These are phyloP conservation scores for Perizoma affinitatum DNA, from an alignment of 2,888 invertebrate genomes.

Conservation along the genomic window DNA sequence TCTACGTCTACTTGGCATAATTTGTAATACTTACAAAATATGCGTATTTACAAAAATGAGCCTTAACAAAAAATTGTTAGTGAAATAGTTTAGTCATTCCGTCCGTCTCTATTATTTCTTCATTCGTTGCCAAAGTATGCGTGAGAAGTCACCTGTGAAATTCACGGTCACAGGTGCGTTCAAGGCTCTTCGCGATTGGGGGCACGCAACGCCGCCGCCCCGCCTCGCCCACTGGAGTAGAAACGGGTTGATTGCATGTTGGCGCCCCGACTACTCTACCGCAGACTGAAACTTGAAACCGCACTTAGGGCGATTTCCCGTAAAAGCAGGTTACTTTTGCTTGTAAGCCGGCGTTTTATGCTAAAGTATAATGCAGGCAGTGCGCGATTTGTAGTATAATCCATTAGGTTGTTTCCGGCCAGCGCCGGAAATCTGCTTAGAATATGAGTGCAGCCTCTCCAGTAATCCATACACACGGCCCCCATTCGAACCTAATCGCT, in stretches of 20 bases:
- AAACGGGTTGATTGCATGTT: slow-evolving; percentile 58
- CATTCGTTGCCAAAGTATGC: background rate
- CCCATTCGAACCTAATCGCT: slow-evolving; percentile 47
- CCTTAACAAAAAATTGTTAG: too few species aligned
- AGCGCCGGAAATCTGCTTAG: slow-evolving; percentile 2
- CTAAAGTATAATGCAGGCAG: background rate
- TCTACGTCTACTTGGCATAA: too few species aligned
- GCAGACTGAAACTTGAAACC: slow-evolving; percentile 69
- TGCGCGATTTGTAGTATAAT: too few species aligned
- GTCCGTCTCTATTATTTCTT: background rate
- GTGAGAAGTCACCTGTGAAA: slow-evolving; percentile 14
- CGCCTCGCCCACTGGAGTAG: slow-evolving; percentile 49
- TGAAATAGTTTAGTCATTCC: too few species aligned
- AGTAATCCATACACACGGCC: slow-evolving; percentile 48
- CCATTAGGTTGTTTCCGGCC: too few species aligned
- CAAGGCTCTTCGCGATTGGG: slow-evolving; percentile 5
- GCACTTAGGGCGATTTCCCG: slow-evolving; percentile 32
- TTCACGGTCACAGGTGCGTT: slow-evolving; percentile 10
- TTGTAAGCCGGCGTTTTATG: background rate
- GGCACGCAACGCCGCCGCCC: slow-evolving; percentile 28
- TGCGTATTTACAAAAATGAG: too few species aligned
- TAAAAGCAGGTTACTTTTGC: slow-evolving; percentile 4
- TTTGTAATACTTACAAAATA: too few species aligned
- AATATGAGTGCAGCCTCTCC: background rate
- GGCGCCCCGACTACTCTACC: slow-evolving; percentile 67